Conservation (phyloP, 2,113 vertebrate genomes). For the Plestiodon gilberti region DNA sequence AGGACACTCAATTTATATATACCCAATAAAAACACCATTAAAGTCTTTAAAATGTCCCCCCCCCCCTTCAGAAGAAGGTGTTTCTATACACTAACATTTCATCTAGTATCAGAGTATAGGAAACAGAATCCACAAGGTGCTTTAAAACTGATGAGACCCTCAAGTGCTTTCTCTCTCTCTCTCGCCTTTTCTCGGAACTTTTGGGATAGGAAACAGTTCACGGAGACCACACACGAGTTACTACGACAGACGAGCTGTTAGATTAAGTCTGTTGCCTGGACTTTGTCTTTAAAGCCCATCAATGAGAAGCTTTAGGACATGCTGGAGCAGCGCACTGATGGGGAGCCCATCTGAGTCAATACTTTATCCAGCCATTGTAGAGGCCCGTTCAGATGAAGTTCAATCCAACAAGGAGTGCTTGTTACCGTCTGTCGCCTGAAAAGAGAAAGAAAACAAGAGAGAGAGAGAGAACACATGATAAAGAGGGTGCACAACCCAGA, state of each 20-base stretch:
- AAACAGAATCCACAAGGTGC: slow-evolving; percentile 89
- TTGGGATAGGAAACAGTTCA: slow-evolving; percentile 83
- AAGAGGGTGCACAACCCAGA: neutral
- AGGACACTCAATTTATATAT: slow-evolving; percentile 80
- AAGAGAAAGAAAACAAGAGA: neutral
- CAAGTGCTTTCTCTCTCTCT: slow-evolving; percentile 83
- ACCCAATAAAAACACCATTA: slow-evolving; percentile 80
- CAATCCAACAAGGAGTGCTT: slow-evolving; percentile 99
- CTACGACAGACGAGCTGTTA: slow-evolving; percentile 81
- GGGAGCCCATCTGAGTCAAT: slow-evolving; percentile 98
- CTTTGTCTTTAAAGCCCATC: slow-evolving; percentile 66
- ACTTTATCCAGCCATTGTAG: slow-evolving; percentile 99
- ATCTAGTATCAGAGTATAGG: slow-evolving; percentile 82
- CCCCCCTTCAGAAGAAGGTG: slow-evolving; percentile 75
- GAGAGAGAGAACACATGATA: neutral
- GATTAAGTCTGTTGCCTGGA: slow-evolving; percentile 80
- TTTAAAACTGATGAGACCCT: slow-evolving; percentile 84
- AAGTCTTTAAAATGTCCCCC: slow-evolving; percentile 81
- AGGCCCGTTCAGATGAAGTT: slow-evolving; percentile 97
- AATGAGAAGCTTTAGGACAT: slow-evolving; percentile 87
- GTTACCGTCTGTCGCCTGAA: slow-evolving; percentile 94
- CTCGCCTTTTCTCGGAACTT: slow-evolving; percentile 57
- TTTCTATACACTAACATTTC: slow-evolving; percentile 85
- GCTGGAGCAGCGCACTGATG: slow-evolving; percentile 97
- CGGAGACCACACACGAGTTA: slow-evolving; percentile 80